phyloP scores from a whole-genome alignment of 1,140 invertebrate genomes.

The Ceratina japonica region DNA sequence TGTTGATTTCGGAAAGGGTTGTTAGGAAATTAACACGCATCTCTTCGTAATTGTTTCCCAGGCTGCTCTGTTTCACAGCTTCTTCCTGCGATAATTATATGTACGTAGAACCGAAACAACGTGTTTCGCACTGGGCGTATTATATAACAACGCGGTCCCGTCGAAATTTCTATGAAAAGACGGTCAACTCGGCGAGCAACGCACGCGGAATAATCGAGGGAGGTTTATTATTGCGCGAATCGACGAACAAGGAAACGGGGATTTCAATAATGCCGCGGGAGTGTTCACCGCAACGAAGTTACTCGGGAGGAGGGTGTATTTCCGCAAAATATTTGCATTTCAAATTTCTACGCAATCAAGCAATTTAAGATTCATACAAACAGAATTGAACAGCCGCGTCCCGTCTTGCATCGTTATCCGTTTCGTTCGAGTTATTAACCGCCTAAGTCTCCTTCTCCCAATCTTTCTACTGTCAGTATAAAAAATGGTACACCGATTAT shows the following conservation, averaged over 20 bases:
- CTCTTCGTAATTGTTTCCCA: too few species aligned
- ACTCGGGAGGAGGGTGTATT: background rate
- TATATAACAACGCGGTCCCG: background rate
- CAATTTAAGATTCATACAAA: background rate
- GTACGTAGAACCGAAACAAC: too few species aligned
- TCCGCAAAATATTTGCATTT: slow-evolving; percentile 3
- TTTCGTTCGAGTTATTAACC: background rate
- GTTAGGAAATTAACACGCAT: too few species aligned
- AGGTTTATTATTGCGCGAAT: background rate
- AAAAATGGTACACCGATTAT: too few species aligned
- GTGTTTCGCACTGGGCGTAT: too few species aligned
- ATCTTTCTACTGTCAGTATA: too few species aligned
- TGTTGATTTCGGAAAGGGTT: too few species aligned
- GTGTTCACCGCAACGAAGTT: slow-evolving; percentile 4
- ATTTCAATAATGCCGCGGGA: background rate
- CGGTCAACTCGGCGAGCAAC: background rate
- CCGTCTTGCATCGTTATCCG: background rate
- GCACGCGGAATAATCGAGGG: background rate
- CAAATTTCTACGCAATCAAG: background rate
- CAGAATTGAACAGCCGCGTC: background rate
- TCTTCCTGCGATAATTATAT: too few species aligned
- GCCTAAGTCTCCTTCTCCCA: too few species aligned
- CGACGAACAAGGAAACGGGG: background rate
- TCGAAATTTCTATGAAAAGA: background rate
- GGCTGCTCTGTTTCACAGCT: too few species aligned